These are phyloP conservation scores for Entelurus aequoreus DNA, from an alignment of 2,113 vertebrate genomes.

Conservation along the genomic window DNA sequence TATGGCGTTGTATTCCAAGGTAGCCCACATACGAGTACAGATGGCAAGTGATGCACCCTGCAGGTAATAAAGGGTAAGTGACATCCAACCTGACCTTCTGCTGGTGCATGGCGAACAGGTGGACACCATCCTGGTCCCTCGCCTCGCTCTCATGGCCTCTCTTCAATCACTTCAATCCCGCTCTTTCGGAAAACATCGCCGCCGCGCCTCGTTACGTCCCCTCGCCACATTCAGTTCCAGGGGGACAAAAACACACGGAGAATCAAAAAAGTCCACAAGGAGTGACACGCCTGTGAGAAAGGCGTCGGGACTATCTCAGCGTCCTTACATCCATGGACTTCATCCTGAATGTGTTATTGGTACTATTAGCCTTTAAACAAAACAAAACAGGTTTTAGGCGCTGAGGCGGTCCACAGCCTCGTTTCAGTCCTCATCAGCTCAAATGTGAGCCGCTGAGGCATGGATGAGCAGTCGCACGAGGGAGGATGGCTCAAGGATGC, in stretches of 20 bases:
- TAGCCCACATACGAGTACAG: neutral
- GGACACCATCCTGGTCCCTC: constrained; percentile 71
- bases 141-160: constrained; percentile 66
- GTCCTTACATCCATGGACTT: neutral
- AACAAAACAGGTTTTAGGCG: neutral
- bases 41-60: neutral
- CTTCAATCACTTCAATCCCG: constrained; percentile 47
- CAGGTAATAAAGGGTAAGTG: constrained; percentile 15
- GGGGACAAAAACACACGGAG: neutral
- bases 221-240: constrained; percentile 3
- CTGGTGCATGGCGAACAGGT: constrained; percentile 73
- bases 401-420: constrained; percentile 31
- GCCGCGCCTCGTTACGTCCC: constrained; percentile 18
- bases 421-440: constrained; percentile 46
- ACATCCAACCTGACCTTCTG: constrained; percentile 68
- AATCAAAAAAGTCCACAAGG: constrained; percentile 3
- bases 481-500: constrained; percentile 59
- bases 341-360: neutral
- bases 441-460: constrained; percentile 55
- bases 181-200: constrained; percentile 34
- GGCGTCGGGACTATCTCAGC: constrained; percentile 14
- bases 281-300: constrained; percentile 22
- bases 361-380: neutral
- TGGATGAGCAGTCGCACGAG: constrained; percentile 57
- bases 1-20: too few species aligned